Conservation (phyloP, 2,113 vertebrate genomes). For the Aspidoscelis tigris region DNA sequence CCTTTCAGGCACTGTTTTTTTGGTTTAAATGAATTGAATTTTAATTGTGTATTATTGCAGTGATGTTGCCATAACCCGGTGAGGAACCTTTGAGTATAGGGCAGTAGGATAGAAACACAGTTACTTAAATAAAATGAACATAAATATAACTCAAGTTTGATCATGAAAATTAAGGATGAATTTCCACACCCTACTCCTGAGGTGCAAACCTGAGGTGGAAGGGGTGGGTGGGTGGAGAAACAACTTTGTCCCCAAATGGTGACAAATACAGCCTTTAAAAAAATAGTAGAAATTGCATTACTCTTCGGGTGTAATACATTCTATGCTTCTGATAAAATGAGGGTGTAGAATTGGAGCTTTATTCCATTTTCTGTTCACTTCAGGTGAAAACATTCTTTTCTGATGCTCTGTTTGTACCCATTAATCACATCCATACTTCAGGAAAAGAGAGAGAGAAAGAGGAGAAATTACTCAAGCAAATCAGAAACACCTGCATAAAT, state of each 20-base stretch:
- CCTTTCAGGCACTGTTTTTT: too few relatives aligned
- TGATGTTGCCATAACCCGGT: too few relatives aligned
- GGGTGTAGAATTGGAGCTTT: slow-evolving; percentile 35
- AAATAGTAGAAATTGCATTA: background rate
- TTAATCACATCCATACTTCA: slow-evolving; percentile 14
- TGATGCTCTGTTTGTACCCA: background rate
- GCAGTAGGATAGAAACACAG: too few relatives aligned
- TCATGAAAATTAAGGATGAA: background rate
- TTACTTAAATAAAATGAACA: too few relatives aligned
- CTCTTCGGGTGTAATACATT: background rate
- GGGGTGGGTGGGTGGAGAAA: background rate
- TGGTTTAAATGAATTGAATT: too few relatives aligned
- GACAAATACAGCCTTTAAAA: background rate
- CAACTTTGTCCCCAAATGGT: background rate
- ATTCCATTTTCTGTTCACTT: background rate
- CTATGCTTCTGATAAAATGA: background rate
- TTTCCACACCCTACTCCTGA: background rate
- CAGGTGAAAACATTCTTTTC: background rate
- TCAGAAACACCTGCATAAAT: background rate
- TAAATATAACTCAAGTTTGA: background rate
- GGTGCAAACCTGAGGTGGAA: background rate
- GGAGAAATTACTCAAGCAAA: background rate
- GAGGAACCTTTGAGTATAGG: too few relatives aligned
- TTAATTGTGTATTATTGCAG: too few relatives aligned
- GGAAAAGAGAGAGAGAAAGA: background rate